Conservation (phyloP, 2,797 vertebrate species). For the Platyrinchus mystaceus region DNA sequence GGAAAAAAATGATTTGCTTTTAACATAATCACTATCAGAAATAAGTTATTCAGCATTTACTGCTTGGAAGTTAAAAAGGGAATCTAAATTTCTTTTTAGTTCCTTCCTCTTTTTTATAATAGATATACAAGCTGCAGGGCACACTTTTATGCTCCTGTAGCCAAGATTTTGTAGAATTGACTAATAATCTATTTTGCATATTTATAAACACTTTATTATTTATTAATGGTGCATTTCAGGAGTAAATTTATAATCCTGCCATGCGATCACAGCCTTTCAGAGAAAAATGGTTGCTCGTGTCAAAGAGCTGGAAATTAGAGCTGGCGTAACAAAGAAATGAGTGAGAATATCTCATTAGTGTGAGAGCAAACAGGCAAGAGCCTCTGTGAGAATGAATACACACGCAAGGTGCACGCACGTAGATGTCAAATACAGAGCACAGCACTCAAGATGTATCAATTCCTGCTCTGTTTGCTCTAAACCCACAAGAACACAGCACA, state of each 20-base stretch:
- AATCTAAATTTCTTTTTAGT: constrained; percentile 59
- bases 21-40: constrained; percentile 54
- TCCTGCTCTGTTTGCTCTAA: background rate
- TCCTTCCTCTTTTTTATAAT: constrained; percentile 32
- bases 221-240: constrained; percentile 71
- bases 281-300: constrained; percentile 28
- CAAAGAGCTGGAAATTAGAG: constrained; percentile 39
- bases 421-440: background rate
- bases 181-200: constrained; percentile 77
- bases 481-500: background rate
- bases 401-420: fast-evolving
- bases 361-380: constrained; percentile 28
- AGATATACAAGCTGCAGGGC: constrained; percentile 58
- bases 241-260: constrained; percentile 69
- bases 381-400: background rate
- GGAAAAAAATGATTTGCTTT: constrained; percentile 68
- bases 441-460: background rate
- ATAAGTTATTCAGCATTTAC: constrained; percentile 64
- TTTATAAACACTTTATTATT: constrained; percentile 77
- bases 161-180: constrained; percentile 64
- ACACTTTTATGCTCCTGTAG: constrained; percentile 62
- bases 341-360: constrained; percentile 28
- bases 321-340: background rate
- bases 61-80: constrained; percentile 60
- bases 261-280: constrained; percentile 44